A percentile compares a stretch with the other conserved stretches of the same genome.
Conservation (phyloP, 2,888 invertebrate genomes). For the Leptinotarsa juncta region DNA sequence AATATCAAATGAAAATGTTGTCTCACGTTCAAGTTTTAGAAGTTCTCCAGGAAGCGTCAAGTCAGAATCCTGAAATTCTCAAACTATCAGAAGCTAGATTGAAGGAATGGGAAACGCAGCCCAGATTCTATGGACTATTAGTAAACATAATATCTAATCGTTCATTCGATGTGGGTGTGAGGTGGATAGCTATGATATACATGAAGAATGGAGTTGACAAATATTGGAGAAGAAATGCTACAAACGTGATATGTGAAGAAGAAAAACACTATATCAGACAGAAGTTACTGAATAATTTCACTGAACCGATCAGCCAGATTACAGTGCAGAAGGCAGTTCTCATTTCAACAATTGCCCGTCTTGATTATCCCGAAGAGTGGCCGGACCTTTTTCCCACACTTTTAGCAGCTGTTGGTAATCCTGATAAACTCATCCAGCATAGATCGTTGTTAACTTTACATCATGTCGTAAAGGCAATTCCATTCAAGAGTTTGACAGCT, state of each 20-base stretch:
- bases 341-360: conserved; percentile 87
- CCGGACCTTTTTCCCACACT: conserved; percentile 84
- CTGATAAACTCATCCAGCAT: conserved; percentile 80
- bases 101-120: conserved; percentile 88
- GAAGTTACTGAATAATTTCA: conserved; percentile 74
- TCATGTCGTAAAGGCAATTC: conserved; percentile 74
- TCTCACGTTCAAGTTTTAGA: conserved; percentile 75
- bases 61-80: conserved; percentile 83
- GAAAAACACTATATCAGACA: conserved; percentile 80
- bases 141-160: conserved; percentile 82
- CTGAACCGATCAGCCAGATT: conserved; percentile 87
- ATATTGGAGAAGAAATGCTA: conserved; percentile 89
- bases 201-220: conserved; percentile 94
- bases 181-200: conserved; percentile 93
- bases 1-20: conserved; percentile 35
- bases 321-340: conserved; percentile 90
- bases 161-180: conserved; percentile 82
- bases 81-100: conserved; percentile 91
- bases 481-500: conserved; percentile 80
- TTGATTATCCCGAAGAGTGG: conserved; percentile 91
- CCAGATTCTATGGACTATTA: conserved; percentile 88
- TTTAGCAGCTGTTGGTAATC: conserved; percentile 78
- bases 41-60: conserved; percentile 84
- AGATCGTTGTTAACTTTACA: conserved; percentile 85
- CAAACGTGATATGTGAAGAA: conserved; percentile 81